Evolutionary conservation across 2,113 vertebrate genomes (phyloP).

Genomic region (Melozone crissalis): DNA sequence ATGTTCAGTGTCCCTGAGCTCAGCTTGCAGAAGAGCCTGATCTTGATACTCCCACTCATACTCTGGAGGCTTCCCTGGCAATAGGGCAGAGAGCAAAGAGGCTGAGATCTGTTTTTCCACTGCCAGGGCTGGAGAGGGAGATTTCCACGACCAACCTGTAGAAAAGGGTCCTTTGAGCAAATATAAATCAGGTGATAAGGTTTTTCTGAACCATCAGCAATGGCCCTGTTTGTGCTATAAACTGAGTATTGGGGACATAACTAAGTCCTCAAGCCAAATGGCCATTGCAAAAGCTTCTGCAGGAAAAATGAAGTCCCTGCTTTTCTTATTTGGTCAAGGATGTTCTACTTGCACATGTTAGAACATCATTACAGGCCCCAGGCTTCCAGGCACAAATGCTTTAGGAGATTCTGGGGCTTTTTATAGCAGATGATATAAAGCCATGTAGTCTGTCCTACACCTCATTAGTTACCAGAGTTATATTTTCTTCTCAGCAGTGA

Average conservation of each 20-base stretch:
- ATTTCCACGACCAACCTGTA: background rate
- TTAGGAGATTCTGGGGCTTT: background rate
- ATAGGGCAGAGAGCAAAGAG: background rate
- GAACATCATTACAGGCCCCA: background rate
- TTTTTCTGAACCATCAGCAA: background rate
- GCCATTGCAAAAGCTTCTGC: background rate
- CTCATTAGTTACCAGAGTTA: background rate
- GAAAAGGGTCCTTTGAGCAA: background rate
- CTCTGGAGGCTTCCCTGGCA: background rate
- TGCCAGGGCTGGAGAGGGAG: background rate
- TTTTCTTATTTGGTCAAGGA: background rate
- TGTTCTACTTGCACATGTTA: background rate
- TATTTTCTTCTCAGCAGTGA: background rate
- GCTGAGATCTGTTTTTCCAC: background rate
- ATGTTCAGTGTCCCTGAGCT: background rate
- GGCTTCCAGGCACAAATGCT: background rate
- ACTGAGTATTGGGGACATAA: background rate
- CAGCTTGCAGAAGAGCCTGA: background rate
- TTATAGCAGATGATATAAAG: conserved; percentile 21
- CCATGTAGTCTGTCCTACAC: background rate
- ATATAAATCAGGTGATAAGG: background rate
- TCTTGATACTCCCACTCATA: background rate
- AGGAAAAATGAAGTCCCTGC: background rate
- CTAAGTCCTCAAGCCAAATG: background rate
- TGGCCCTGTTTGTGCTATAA: background rate